Evolutionary conservation across 2,113 vertebrate genomes (phyloP).

Genomic region (Callocephalon fimbriatum): DNA sequence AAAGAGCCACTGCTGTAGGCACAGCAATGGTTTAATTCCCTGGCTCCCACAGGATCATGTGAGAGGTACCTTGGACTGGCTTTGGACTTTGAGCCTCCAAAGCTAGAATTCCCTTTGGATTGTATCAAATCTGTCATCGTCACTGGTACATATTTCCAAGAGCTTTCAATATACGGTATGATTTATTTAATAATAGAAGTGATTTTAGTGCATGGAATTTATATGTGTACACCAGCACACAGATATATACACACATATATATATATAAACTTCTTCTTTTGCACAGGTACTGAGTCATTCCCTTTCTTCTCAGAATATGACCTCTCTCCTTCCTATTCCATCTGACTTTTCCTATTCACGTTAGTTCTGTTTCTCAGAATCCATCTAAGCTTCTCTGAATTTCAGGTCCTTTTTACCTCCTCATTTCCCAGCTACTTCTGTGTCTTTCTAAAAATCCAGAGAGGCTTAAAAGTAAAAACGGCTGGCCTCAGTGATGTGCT

Average conservation of each 20-base stretch:
- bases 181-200: not conserved
- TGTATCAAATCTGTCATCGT: not conserved
- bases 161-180: not conserved
- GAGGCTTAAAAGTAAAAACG: not conserved
- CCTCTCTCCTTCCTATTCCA: not conserved
- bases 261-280: not conserved
- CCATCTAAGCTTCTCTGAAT: not conserved
- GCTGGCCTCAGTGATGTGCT: not conserved
- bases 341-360: not conserved
- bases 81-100: not conserved
- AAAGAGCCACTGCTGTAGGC: not conserved
- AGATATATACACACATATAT: not conserved
- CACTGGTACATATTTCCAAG: not conserved
- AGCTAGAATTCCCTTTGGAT: not conserved
- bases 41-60: rapidly evolving
- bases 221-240: not conserved
- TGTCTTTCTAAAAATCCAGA: not conserved
- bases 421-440: not conserved
- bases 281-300: not conserved
- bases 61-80: not conserved
- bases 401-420: not conserved
- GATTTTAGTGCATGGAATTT: not conserved
- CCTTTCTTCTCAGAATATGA: not conserved
- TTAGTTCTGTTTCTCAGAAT: not conserved
- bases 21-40: not conserved